phyloP scores from a whole-genome alignment of 2,888 invertebrate genomes.

The Dioctria rufipes region DNA sequence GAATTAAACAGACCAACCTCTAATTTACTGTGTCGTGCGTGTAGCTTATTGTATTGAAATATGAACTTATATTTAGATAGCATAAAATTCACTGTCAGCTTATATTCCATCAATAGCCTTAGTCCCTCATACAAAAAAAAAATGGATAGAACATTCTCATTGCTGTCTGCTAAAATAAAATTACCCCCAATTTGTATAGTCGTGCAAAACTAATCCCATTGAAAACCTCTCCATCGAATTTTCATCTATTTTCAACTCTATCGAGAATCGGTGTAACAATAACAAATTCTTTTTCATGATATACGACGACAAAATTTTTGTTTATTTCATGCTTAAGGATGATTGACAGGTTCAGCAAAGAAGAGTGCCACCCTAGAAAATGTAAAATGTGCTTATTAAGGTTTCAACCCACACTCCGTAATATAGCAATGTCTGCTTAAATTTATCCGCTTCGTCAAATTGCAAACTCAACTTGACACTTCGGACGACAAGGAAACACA shows the following conservation, averaged over 20 bases:
- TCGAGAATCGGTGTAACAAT: not conserved
- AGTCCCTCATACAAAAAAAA: too few relatives aligned
- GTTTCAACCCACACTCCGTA: not conserved
- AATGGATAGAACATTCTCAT: too few relatives aligned
- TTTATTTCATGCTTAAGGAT: not conserved
- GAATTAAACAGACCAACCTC: too few relatives aligned
- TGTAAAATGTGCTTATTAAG: slow-evolving; percentile 2
- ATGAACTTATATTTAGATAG: too few relatives aligned
- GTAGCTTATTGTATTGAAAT: too few relatives aligned
- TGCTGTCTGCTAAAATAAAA: too few relatives aligned
- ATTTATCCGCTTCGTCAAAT: slow-evolving; percentile 3
- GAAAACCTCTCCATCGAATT: too few relatives aligned
- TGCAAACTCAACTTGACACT: slow-evolving; percentile 3
- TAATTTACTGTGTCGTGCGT: too few relatives aligned
- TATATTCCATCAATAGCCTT: too few relatives aligned
- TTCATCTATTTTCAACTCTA: not conserved
- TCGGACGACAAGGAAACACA: not conserved
- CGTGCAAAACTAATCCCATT: too few relatives aligned
- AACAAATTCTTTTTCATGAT: not conserved
- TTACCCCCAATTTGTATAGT: too few relatives aligned
- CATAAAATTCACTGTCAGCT: too few relatives aligned
- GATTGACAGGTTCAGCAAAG: slow-evolving; percentile 1
- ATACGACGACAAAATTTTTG: not conserved
- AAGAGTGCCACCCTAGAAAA: not conserved
- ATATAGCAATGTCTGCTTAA: not conserved